Base-by-base conservation (phyloP, 2,797 vertebrate species). In the Syngnathus acus region DNA sequence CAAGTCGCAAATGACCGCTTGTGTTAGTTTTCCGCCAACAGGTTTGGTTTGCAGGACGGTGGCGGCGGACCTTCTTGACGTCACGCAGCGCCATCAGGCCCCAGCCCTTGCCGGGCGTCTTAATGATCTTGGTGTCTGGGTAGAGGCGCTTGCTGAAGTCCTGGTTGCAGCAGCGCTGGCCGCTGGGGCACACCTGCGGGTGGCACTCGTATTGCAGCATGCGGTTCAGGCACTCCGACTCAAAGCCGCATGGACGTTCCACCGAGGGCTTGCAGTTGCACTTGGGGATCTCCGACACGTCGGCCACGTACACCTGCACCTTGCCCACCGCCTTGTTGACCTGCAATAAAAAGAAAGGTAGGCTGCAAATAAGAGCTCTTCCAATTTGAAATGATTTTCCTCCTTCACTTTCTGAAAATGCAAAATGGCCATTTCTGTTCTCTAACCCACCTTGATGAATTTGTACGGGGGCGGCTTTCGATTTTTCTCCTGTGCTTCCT, bases 131-230 rank as follows among this genome's bases (percentile, higher is more conserved):
- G 45, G 97, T 98, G 78, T 98, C 95, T 0, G 97, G 97, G 85
- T 99, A 99, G 37, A 94, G 94, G 9, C 97, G 94, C 57, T 99
- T 95, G 45, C 93, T 97, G 65, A 99, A 99, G 86, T 95, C 94
- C 84, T 98, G 97, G 89, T 99, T 99, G 61, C 96, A 95, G 89
- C 97, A 99, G 57, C 84, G 87, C 47, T 88, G 92, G 0, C 94
- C 95, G 0, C 91, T 95, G 0, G 95, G 97, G 71, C 97, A 99
- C 8, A 98, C 95, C 80, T 98, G 94, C 0, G 97, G 95, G 79
- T 99, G 97, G 82, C 97, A 98, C 87, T 99, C 97, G 10, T 97
- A 99, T 92, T 97, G 94, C 73, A 99, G 87, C 96, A 98, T 98
- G 64, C 97, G 91, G 81, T 99, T 99, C 42, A 99, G 88, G 77